Evolutionary conservation across 2,113 vertebrate genomes (phyloP).

Genomic region (Tylochromis polylepis): DNA sequence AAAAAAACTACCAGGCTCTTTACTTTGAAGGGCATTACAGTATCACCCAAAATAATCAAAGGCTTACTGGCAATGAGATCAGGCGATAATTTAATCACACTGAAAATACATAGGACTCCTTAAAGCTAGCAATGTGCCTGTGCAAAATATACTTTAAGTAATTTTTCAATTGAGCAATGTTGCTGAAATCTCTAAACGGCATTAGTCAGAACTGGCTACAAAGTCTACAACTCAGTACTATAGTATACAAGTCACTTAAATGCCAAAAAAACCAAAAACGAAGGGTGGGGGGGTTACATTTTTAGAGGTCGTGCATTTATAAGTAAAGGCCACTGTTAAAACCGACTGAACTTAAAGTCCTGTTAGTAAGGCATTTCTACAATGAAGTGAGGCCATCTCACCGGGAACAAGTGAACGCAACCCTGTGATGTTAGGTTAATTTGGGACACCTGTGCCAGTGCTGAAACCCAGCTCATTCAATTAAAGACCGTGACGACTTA

Average conservation of each 20-base stretch:
- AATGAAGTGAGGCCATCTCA: background rate
- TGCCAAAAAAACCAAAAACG: background rate
- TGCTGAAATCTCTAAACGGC: background rate
- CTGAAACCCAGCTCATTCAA: background rate
- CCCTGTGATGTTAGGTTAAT: conserved; percentile 11
- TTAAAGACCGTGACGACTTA: background rate
- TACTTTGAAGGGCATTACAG: background rate
- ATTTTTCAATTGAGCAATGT: background rate
- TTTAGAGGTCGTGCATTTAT: background rate
- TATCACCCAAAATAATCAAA: background rate
- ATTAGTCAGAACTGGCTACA: background rate
- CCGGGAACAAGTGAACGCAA: too few species aligned
- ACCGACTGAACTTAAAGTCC: background rate
- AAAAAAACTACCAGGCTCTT: background rate
- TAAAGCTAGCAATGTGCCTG: background rate
- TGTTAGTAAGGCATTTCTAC: background rate
- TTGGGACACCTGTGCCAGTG: conserved; percentile 22
- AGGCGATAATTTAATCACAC: background rate
- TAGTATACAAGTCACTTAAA: background rate
- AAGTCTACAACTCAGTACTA: background rate
- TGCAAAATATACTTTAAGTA: background rate
- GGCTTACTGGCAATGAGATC: background rate
- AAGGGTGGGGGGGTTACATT: background rate
- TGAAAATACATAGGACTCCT: background rate
- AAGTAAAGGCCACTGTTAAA: background rate